These are phyloP conservation scores for Karalla daura DNA, from an alignment of 2,797 vertebrate genomes.

Conservation along the genomic window DNA sequence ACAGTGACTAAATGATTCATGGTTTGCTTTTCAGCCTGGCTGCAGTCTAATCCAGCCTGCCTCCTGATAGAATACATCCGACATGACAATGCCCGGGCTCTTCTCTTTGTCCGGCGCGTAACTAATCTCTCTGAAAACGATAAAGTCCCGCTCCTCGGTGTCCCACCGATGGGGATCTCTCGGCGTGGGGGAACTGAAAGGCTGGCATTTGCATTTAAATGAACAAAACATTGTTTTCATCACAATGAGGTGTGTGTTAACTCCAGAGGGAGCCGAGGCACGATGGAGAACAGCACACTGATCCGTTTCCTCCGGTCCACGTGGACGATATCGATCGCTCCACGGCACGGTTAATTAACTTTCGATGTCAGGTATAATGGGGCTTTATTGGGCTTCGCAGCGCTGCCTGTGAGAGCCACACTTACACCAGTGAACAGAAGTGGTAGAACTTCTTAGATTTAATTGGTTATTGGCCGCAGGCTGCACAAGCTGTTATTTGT, in stretches of 20 bases:
- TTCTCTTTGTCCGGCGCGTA: not conserved
- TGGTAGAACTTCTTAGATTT: not conserved
- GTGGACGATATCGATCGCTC: conserved; percentile 11
- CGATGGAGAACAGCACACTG: conserved; percentile 3
- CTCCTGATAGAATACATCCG: too few species aligned
- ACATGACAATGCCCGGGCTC: too few species aligned
- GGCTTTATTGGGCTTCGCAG: not conserved
- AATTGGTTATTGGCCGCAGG: too few species aligned
- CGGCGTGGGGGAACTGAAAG: not conserved
- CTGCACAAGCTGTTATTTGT: not conserved
- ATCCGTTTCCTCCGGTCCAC: not conserved
- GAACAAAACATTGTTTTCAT: conserved; percentile 19
- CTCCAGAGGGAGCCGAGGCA: not conserved
- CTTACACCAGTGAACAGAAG: not conserved
- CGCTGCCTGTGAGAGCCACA: not conserved
- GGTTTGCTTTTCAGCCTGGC: too few species aligned
- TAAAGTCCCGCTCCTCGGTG: conserved; percentile 1
- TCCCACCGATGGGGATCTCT: conserved; percentile 7
- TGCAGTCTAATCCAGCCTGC: too few species aligned
- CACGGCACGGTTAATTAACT: conserved; percentile 1
- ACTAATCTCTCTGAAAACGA: not conserved
- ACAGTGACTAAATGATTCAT: too few species aligned
- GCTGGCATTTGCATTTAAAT: conserved; percentile 41
- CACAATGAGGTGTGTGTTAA: conserved; percentile 13
- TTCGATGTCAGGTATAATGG: not conserved